Conservation (phyloP, 2,888 invertebrate species). For the Listrodromus nycthemerus region DNA sequence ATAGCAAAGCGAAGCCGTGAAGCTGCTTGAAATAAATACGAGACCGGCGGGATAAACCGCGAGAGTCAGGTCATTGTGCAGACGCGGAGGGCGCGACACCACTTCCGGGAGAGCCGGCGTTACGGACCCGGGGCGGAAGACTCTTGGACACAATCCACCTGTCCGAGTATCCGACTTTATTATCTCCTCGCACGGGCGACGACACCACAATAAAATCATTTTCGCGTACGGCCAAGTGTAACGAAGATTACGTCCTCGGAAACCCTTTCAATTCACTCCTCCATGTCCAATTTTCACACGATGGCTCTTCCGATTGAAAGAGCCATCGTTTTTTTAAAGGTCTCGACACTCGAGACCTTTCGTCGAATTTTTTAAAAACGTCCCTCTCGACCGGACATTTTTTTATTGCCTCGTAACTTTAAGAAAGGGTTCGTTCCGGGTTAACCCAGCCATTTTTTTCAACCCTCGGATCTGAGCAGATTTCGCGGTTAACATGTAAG, state of each 20-base stretch:
- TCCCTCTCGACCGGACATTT: no score
- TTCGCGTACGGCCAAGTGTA: background rate
- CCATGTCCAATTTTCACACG: no score
- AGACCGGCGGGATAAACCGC: constrained; percentile 34
- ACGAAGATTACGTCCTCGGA: background rate
- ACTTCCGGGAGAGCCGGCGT: constrained; percentile 59
- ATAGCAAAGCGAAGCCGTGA: constrained; percentile 56
- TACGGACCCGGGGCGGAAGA: constrained; percentile 30
- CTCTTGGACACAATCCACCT: constrained; percentile 28
- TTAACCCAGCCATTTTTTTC: no score
- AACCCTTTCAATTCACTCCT: no score
- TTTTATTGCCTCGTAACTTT: no score
- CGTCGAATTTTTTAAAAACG: no score
- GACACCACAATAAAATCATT: constrained; percentile 21
- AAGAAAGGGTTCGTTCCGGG: no score
- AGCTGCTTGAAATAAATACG: constrained; percentile 69
- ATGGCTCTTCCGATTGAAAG: no score
- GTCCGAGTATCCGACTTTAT: background rate
- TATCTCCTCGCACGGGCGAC: constrained; percentile 14
- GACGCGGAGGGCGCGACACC: constrained; percentile 68
- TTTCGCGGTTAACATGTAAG: no score
- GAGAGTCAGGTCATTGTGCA: constrained; percentile 64
- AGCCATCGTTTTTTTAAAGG: no score
- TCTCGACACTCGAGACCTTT: no score
- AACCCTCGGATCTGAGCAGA: no score